phyloP scores from a whole-genome alignment of 2,888 invertebrate species.

The Aquatica leii region DNA sequence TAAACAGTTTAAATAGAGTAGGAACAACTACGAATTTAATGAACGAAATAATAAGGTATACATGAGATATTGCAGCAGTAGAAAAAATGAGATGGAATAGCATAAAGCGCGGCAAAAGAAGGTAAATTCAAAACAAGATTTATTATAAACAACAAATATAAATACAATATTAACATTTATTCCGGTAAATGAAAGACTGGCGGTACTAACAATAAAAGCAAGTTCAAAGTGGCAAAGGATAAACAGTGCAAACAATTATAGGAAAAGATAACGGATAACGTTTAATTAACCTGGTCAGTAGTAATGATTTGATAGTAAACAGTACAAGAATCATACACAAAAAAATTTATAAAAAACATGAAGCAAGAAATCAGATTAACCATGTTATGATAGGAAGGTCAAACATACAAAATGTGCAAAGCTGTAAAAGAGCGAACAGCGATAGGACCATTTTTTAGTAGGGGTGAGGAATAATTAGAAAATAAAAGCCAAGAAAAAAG shows the following conservation, averaged over 20 bases:
- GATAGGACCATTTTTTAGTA: not conserved
- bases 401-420: not conserved
- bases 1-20: too few species aligned
- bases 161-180: not conserved
- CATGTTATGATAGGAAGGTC: too few species aligned
- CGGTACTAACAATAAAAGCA: not conserved
- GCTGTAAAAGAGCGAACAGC: not conserved
- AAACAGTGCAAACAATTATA: not conserved
- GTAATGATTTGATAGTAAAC: not conserved
- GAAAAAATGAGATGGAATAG: not conserved
- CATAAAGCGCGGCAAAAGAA: too few species aligned
- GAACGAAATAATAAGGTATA: too few species aligned
- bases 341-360: not conserved
- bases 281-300: not conserved
- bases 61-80: not conserved
- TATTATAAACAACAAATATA: not conserved
- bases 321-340: not conserved
- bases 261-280: not conserved
- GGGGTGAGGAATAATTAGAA: not conserved
- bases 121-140: not conserved
- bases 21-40: too few species aligned
- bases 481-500: not conserved
- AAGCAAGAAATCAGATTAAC: not conserved
- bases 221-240: not conserved
- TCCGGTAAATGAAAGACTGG: not conserved